phyloP scores from a whole-genome alignment of 1,140 invertebrate genomes.

The Microplitis demolitor region DNA sequence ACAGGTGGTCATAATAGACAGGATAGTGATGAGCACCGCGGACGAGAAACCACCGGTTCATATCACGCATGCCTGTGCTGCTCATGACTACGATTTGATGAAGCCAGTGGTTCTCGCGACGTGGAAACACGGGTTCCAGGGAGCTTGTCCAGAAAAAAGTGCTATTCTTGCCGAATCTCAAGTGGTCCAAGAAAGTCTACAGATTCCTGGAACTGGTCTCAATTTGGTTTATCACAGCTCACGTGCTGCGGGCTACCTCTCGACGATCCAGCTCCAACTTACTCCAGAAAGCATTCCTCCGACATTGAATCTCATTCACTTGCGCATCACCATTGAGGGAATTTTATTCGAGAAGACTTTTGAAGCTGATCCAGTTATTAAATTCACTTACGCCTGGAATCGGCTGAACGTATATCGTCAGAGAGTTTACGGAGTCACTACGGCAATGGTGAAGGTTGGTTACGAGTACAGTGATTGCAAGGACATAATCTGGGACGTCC shows the following conservation, averaged over 20 bases:
- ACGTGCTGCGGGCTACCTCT: conserved; percentile 87
- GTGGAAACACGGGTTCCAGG: conserved; percentile 96
- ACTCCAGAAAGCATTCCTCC: conserved; percentile 84
- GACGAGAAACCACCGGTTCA: conserved; percentile 72
- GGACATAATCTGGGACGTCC: conserved; percentile 93
- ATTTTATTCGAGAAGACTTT: conserved; percentile 91
- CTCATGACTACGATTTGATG: conserved; percentile 92
- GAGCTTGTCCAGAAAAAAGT: conserved; percentile 88
- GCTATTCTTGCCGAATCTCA: conserved; percentile 94
- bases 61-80: conserved; percentile 78
- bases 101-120: conserved; percentile 93
- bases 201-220: conserved; percentile 89
- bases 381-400: conserved; percentile 97
- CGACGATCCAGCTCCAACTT: conserved; percentile 91
- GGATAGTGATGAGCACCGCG: conserved; percentile 81
- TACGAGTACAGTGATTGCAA: conserved; percentile 94
- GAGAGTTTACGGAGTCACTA: conserved; percentile 89
- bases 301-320: conserved; percentile 82
- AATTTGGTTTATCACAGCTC: conserved; percentile 96
- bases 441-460: conserved; percentile 91
- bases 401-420: conserved; percentile 95
- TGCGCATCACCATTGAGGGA: conserved; percentile 92
- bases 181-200: conserved; percentile 91
- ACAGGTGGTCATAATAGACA: conserved; percentile 87
- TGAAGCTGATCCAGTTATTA: conserved; percentile 93